phyloP scores from a whole-genome alignment of 2,797 vertebrate species.

The Manis pentadactyla region DNA sequence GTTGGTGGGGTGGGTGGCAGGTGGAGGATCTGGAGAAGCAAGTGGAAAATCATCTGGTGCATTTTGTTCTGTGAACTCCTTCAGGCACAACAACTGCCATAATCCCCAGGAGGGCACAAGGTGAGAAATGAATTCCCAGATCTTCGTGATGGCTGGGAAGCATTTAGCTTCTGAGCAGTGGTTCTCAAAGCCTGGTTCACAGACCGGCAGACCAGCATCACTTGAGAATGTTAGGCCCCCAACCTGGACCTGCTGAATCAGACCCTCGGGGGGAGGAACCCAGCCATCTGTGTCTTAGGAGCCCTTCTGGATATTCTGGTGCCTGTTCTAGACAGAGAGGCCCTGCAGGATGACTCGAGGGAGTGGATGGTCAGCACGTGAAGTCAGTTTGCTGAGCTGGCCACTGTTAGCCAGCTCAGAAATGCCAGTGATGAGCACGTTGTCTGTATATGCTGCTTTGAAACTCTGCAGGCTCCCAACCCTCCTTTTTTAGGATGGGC shows the following conservation, averaged over 20 bases:
- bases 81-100: background rate
- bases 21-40: constrained; percentile 1
- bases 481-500: background rate
- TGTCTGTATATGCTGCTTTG: background rate
- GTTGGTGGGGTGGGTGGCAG: background rate
- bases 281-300: background rate
- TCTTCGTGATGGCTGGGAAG: background rate
- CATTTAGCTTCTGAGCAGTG: background rate
- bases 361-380: background rate
- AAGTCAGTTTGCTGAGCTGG: background rate
- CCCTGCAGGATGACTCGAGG: background rate
- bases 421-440: background rate
- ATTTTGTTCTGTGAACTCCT: background rate
- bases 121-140: too few relatives aligned
- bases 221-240: background rate
- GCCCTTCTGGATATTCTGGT: background rate
- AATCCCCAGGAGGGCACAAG: background rate
- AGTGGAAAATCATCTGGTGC: background rate
- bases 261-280: background rate
- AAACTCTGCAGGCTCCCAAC: background rate
- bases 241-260: background rate
- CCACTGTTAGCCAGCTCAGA: background rate
- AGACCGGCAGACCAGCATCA: background rate
- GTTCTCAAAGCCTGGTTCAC: background rate
- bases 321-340: background rate